phyloP scores from a whole-genome alignment of 1,140 invertebrate species.

The Protaetia brevitarsis region DNA sequence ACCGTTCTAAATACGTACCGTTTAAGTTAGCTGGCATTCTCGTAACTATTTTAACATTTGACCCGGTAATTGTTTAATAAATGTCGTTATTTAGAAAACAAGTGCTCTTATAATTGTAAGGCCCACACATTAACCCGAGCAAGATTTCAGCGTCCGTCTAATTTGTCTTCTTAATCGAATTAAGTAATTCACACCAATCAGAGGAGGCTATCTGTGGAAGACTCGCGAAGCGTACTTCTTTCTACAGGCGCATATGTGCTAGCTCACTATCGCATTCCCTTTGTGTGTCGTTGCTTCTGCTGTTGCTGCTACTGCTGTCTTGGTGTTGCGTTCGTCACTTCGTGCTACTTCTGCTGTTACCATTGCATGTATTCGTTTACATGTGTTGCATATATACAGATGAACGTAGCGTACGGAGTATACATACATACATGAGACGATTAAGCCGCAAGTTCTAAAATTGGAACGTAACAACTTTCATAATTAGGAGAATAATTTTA shows the following conservation, averaged over 20 bases:
- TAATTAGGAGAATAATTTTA: constrained; percentile 37
- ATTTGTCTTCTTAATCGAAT: constrained; percentile 20
- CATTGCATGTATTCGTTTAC: neutral
- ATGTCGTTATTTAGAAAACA: constrained; percentile 14
- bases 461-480: constrained; percentile 24
- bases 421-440: constrained; percentile 16
- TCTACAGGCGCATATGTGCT: neutral
- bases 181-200: constrained; percentile 21
- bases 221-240: neutral
- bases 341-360: neutral
- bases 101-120: constrained; percentile 15
- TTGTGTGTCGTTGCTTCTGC: neutral
- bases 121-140: neutral
- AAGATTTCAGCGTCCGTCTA: constrained; percentile 17
- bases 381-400: neutral
- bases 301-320: neutral
- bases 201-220: no score
- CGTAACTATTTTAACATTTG: constrained; percentile 7
- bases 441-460: constrained; percentile 21
- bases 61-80: constrained; percentile 14
- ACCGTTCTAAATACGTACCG: no score
- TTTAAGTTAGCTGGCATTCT: neutral
- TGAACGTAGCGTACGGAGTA: neutral
- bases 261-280: neutral
- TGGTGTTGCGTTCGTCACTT: neutral